Conservation (phyloP, 2,888 invertebrate genomes). For the Boloria euphrosyne region DNA sequence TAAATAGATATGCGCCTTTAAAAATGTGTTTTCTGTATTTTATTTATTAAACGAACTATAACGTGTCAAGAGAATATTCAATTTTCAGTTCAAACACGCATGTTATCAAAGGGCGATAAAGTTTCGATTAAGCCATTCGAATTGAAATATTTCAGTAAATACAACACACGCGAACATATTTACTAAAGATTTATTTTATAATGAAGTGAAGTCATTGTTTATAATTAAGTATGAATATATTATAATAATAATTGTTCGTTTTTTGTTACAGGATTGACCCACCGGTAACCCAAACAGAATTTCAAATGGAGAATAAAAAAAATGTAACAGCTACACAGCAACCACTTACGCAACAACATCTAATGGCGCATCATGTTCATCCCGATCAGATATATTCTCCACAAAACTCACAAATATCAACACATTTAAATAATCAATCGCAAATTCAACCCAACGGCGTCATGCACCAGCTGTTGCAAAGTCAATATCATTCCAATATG, state of each 20-base stretch:
- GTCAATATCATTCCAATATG: conserved; percentile 75
- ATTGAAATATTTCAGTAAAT: conserved; percentile 58
- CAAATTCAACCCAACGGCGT: conserved; percentile 80
- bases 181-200: neutral
- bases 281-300: conserved; percentile 83
- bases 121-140: conserved; percentile 58
- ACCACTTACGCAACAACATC: conserved; percentile 75
- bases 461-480: conserved; percentile 79
- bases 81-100: conserved; percentile 47
- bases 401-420: conserved; percentile 71
- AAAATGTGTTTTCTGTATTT: conserved; percentile 4
- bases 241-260: conserved; percentile 32
- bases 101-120: conserved; percentile 62
- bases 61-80: conserved; percentile 50
- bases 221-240: neutral
- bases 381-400: conserved; percentile 76
- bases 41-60: conserved; percentile 28
- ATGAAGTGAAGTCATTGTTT: neutral
- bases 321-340: conserved; percentile 79
- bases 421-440: conserved; percentile 66
- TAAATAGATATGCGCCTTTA: too few species aligned
- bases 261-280: conserved; percentile 86
- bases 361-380: conserved; percentile 76
- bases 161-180: conserved; percentile 35
- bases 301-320: conserved; percentile 86